Percentiles rank a stretch among this genome's conserved stretches.
Conservation (phyloP, 2,888 invertebrate species). For the Thera britannica region DNA sequence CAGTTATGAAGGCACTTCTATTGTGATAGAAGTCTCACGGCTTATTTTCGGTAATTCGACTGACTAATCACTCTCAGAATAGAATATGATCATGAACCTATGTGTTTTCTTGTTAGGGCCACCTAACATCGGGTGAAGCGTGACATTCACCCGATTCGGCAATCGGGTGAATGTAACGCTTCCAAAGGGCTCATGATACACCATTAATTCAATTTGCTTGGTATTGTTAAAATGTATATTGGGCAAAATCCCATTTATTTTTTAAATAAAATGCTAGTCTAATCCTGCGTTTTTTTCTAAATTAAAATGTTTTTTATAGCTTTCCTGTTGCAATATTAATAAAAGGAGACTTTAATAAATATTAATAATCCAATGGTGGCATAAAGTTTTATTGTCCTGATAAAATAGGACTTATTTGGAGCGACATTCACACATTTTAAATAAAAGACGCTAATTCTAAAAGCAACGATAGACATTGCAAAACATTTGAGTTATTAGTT, state of each 20-base stretch:
- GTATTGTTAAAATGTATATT: too few relatives aligned
- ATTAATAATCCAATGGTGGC: neutral
- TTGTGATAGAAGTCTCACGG: constrained; percentile 16
- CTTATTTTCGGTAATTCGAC: constrained; percentile 8
- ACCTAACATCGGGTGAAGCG: neutral
- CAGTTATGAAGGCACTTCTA: constrained; percentile 11
- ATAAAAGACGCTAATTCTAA: constrained; percentile 7
- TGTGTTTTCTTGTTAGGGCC: neutral
- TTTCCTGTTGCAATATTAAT: neutral
- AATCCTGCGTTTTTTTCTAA: too few relatives aligned
- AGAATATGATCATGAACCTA: neutral
- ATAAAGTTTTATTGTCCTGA: constrained; percentile 6
- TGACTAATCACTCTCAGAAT: constrained; percentile 2
- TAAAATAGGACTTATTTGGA: constrained; percentile 12
- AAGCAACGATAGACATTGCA: constrained; percentile 12
- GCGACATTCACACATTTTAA: neutral
- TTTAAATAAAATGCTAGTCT: too few relatives aligned
- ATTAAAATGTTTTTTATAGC: too few relatives aligned
- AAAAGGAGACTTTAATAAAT: neutral
- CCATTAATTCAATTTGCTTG: too few relatives aligned
- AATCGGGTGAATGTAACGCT: too few relatives aligned
- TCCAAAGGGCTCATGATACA: too few relatives aligned
- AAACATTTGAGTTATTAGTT: constrained; percentile 3
- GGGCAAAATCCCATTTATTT: too few relatives aligned
- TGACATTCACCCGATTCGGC: too few relatives aligned